phyloP scores from a whole-genome alignment of 2,797 vertebrate genomes.

The Clarias laeviceps region DNA sequence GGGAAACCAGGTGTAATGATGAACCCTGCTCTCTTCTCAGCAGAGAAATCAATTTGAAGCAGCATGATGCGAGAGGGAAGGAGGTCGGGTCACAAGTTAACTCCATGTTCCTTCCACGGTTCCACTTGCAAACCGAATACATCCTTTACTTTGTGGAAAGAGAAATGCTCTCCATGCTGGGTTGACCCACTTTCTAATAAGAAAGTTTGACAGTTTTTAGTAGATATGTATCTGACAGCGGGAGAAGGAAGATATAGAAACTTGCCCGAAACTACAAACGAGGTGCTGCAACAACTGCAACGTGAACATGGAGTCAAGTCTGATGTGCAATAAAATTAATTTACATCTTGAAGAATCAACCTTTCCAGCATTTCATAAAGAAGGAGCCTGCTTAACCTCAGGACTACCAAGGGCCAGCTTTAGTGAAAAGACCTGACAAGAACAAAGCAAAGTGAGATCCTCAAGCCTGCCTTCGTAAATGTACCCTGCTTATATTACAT shows the following conservation, averaged over 20 bases:
- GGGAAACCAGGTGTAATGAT: background rate
- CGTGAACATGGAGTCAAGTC: background rate
- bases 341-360: background rate
- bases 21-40: background rate
- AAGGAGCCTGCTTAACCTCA: background rate
- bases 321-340: background rate
- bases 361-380: background rate
- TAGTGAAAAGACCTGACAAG: background rate
- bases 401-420: background rate
- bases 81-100: slow-evolving; percentile 52
- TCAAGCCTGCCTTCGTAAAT: background rate
- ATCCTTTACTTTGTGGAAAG: slow-evolving; percentile 1
- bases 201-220: slow-evolving; percentile 1
- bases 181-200: background rate
- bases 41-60: slow-evolving; percentile 42
- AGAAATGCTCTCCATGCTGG: background rate
- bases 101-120: slow-evolving; percentile 29
- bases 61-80: slow-evolving; percentile 48
- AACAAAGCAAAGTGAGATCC: background rate
- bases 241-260: background rate
- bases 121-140: background rate
- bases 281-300: background rate
- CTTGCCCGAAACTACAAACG: background rate
- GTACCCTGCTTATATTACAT: background rate
- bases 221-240: too few species aligned